Evolutionary conservation across 30 jellyfish, hydroid and myxozoan species (phyloP), one percentile per base, ranked within the genome.

Genomic region (Catostylus mosaicus): DNA sequence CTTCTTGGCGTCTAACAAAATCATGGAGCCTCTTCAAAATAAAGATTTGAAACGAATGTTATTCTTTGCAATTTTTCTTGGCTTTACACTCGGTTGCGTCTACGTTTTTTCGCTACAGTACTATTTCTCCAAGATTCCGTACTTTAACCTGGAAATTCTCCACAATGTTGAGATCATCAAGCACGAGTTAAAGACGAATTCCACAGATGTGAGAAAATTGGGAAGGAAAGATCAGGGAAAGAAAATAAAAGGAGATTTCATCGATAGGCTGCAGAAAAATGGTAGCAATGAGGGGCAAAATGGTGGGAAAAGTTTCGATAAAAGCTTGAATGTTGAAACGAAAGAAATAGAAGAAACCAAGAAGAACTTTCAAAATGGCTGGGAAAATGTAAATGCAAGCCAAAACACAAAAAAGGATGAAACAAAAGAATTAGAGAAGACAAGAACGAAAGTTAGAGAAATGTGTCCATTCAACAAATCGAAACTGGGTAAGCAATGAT

Each of bases 1-100:
- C n/a, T n/a, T n/a, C n/a, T n/a, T n/a, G n/a, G n/a, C n/a, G n/a
- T n/a, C n/a, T n/a, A n/a, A n/a, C n/a, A n/a, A 9, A 46, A 59
- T 2, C 30, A 82, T 82, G 92, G 75, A 82, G 80, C 71, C 45
- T 20, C 22, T 51, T 23, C 60, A 50, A 43, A 68, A 82, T 62
- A 67, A 37, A 24, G 92, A 68, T 6, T 71, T 82, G 20, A 66
- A 82, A 30, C 51, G 34, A 24, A 4, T 82, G 80, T 45, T 82
- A 18, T 9, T 34, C 30, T 19, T 82, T 36, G 62, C 86, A 1
- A 30, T 82, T n/a, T 18, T 68, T n/a, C 61, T 69, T 45, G 92
- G 92, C 0, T 50, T 48, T 16, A 23, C 75, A 2, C 33, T 70
- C 40, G 86, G 86, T 14, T 60, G 77, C 26, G 10, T 68, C 43